Conservation (phyloP, 2,113 vertebrate genomes). For the Enhydra lutris region DNA sequence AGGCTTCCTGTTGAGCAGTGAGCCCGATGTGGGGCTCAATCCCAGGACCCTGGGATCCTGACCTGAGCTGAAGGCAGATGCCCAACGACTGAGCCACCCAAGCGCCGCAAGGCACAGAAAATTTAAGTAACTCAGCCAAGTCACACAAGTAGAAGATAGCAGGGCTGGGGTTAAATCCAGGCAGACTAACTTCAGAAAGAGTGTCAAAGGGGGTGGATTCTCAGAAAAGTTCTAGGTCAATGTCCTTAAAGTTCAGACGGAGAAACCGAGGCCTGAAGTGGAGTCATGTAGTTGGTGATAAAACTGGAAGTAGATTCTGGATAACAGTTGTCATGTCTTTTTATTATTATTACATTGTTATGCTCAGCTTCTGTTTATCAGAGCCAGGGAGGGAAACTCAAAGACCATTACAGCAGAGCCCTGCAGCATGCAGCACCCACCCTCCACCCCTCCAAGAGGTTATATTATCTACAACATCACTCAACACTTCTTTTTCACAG, state of each 20-base stretch:
- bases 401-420: neutral
- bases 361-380: neutral
- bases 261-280: neutral
- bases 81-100: too few species aligned
- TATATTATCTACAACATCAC: neutral
- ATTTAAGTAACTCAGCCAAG: neutral
- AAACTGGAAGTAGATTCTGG: neutral
- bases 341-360: neutral
- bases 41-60: too few species aligned
- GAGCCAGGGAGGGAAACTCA: neutral
- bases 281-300: neutral
- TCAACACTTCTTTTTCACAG: neutral
- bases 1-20: too few species aligned
- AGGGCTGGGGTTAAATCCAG: neutral
- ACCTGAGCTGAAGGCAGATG: too few species aligned
- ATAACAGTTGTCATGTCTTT: neutral
- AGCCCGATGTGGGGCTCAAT: too few species aligned
- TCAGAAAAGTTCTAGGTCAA: neutral
- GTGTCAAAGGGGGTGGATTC: neutral
- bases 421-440: accelerated
- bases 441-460: too few species aligned
- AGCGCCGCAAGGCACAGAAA: neutral
- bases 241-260: neutral
- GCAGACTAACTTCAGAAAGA: neutral
- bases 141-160: neutral